Evolutionary conservation across 2,797 vertebrate species (phyloP).

Genomic region (Euthynnus affinis): DNA sequence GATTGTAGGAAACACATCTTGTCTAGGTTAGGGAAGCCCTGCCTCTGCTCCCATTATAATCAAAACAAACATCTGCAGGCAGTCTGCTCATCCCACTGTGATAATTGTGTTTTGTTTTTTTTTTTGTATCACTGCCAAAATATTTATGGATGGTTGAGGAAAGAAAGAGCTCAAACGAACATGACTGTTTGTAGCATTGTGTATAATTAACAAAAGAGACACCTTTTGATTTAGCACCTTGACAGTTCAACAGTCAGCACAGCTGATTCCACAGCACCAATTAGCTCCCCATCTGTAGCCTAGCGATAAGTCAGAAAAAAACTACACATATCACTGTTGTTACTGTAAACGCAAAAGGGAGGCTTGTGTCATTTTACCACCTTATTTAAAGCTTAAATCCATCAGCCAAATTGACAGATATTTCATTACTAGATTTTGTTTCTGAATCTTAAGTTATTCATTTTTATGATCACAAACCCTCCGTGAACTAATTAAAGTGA

Average conservation of each 20-base stretch:
- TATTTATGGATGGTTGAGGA: conserved; percentile 75
- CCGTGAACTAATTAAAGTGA: not conserved
- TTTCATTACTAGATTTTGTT: conserved; percentile 13
- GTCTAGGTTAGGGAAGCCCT: conserved; percentile 62
- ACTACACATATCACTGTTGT: conserved; percentile 47
- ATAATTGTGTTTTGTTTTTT: conserved; percentile 81
- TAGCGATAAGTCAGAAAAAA: conserved; percentile 36
- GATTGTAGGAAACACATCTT: conserved; percentile 67
- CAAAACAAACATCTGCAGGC: conserved; percentile 84
- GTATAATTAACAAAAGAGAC: conserved; percentile 87
- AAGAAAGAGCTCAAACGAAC: conserved; percentile 74
- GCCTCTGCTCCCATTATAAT: conserved; percentile 71
- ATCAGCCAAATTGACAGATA: conserved; percentile 8
- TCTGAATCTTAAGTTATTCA: not conserved
- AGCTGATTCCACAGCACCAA: conserved; percentile 81
- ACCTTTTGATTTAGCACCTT: conserved; percentile 82
- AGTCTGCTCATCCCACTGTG: conserved; percentile 78
- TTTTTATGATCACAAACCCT: not conserved
- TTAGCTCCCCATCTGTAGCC: conserved; percentile 85
- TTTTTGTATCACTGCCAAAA: conserved; percentile 80
- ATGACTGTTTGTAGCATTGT: conserved; percentile 82
- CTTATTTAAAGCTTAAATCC: conserved; percentile 23
- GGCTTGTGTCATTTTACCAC: conserved; percentile 37
- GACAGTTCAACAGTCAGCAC: conserved; percentile 74
- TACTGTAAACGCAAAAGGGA: conserved; percentile 49